These are phyloP conservation scores for Silurus aristotelis DNA, from an alignment of 2,797 vertebrate genomes.

Conservation along the genomic window DNA sequence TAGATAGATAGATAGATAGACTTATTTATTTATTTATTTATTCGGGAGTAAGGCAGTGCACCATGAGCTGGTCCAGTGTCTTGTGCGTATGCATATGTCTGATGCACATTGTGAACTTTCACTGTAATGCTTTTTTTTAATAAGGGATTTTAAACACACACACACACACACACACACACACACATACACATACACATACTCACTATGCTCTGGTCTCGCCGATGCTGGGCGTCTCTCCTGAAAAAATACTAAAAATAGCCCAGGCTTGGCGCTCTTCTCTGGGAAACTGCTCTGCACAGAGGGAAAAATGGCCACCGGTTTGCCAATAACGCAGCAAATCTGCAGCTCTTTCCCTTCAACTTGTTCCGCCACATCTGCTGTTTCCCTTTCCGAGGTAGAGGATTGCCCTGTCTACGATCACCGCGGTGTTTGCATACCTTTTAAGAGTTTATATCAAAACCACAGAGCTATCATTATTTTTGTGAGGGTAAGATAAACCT, in stretches of 20 bases:
- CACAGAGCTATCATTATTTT: conserved; percentile 84
- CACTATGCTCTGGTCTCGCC: background rate
- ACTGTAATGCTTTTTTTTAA: background rate
- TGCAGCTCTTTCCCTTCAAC: conserved; percentile 36
- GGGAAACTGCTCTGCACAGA: conserved; percentile 35
- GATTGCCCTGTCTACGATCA: conserved; percentile 75
- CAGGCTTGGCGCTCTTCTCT: conserved; percentile 39
- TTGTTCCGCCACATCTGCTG: background rate
- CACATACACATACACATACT: too few relatives aligned
- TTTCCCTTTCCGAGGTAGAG: conserved; percentile 67
- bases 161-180: too few relatives aligned
- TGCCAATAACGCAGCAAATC: conserved; percentile 79
- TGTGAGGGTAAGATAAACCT: conserved; percentile 81
- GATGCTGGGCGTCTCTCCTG: conserved; percentile 59
- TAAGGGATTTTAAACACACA: background rate
- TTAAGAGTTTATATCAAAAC: conserved; percentile 78
- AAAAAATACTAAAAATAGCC: conserved; percentile 64
- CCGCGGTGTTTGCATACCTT: conserved; percentile 67
- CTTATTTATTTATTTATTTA: too few relatives aligned
- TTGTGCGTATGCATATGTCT: background rate
- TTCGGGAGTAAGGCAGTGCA: too few relatives aligned
- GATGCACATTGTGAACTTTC: background rate
- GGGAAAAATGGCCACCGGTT: conserved; percentile 66
- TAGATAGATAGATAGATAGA: too few relatives aligned
- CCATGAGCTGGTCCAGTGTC: background rate